Evolutionary conservation across 2,888 invertebrate genomes (phyloP).

Genomic region (Gortyna flavago): DNA sequence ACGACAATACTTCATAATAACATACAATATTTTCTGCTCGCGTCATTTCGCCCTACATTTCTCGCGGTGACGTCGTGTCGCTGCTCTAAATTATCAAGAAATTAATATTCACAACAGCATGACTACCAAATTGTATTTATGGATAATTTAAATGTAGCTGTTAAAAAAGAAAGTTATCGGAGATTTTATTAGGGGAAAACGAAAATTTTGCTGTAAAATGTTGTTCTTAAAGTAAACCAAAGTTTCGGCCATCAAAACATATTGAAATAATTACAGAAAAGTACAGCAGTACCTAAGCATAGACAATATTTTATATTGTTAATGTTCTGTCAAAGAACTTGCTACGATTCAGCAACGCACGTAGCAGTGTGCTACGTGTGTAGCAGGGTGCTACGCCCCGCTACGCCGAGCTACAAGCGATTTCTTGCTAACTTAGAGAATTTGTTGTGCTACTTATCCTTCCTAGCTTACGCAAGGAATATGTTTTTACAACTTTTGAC

Average conservation of each 20-base stretch:
- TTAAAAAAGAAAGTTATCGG: conserved; percentile 5
- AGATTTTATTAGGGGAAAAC: neutral
- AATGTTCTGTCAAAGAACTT: neutral
- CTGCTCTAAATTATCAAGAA: conserved; percentile 31
- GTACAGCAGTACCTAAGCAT: neutral
- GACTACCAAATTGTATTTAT: conserved; percentile 17
- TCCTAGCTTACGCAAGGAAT: no score
- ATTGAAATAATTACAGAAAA: neutral
- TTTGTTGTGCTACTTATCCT: no score
- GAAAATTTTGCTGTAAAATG: neutral
- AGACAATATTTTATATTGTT: neutral
- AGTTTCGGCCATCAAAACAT: neutral
- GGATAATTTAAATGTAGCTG: conserved; percentile 9
- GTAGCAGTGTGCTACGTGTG: no score
- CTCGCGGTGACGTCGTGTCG: conserved; percentile 3
- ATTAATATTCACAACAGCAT: conserved; percentile 33
- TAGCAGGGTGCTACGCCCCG: neutral
- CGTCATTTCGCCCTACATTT: conserved; percentile 38
- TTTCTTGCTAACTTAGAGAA: neutral
- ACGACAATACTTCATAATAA: conserved; percentile 24
- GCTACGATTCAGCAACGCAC: conserved; percentile 12
- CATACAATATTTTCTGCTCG: conserved; percentile 24
- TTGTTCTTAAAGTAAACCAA: neutral
- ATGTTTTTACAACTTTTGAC: no score
- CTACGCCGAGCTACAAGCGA: neutral